Evolutionary conservation across 2,888 invertebrate genomes (phyloP).

Genomic region (Phyllotreta cruciferae): DNA sequence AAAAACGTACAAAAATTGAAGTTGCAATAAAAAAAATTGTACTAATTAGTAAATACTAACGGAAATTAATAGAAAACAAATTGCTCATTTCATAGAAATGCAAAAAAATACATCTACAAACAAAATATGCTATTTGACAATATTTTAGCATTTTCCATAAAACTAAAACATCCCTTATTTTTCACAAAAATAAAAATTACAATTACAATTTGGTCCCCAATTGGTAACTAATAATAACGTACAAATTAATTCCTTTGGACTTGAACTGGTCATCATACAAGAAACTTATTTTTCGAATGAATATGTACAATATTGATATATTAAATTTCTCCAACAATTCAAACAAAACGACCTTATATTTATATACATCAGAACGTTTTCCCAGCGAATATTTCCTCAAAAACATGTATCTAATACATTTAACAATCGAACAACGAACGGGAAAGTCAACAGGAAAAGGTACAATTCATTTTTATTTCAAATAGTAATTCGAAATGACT

Average conservation of each 20-base stretch:
- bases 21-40: no score
- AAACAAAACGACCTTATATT: no score
- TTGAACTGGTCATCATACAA: neutral
- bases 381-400: no score
- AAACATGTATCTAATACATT: neutral
- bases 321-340: conserved; percentile 1
- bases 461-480: conserved; percentile 10
- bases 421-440: neutral
- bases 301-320: neutral
- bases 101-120: no score
- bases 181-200: neutral
- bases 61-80: no score
- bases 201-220: conserved; percentile 13
- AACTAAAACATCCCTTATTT: neutral
- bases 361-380: no score
- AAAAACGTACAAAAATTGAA: no score
- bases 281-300: no score
- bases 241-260: conserved; percentile 13
- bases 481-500: conserved; percentile 42
- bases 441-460: neutral
- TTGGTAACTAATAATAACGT: conserved; percentile 12
- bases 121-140: no score
- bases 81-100: no score
- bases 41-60: no score
- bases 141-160: conserved; percentile 1